Conservation (phyloP, 2,797 vertebrate species). For the Tinamus major region DNA sequence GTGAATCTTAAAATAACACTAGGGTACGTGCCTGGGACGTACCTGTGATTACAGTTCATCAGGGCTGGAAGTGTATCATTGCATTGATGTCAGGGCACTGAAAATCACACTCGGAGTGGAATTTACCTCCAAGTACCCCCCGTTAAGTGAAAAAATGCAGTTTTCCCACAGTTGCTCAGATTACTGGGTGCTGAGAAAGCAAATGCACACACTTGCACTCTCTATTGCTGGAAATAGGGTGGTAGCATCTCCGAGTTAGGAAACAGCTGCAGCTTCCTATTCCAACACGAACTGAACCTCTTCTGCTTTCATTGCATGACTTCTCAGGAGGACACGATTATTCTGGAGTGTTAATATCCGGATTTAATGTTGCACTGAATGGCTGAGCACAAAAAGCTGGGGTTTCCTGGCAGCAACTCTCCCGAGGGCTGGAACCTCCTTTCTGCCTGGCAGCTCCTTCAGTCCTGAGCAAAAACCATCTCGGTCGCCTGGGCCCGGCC, state of each 20-base stretch:
- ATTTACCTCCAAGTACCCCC: not conserved
- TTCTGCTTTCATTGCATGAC: conserved; percentile 69
- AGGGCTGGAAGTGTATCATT: not conserved
- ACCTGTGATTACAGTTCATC: not conserved
- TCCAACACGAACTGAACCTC: conserved; percentile 65
- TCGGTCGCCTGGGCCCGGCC: too few relatives aligned
- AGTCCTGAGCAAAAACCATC: not conserved
- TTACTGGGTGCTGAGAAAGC: not conserved
- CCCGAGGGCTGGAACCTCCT: not conserved
- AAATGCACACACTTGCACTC: not conserved
- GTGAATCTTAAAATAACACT: not conserved
- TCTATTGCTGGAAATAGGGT: not conserved
- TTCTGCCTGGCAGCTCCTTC: not conserved
- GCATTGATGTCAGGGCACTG: not conserved
- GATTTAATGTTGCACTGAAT: conserved; percentile 65
- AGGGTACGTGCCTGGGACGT: not conserved
- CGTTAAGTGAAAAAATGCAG: not conserved
- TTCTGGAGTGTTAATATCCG: conserved; percentile 69
- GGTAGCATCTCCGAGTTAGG: not conserved
- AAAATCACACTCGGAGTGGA: not conserved
- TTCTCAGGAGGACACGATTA: conserved; percentile 67
- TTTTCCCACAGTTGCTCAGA: not conserved
- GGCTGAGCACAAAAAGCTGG: conserved; percentile 43
- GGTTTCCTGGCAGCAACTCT: not conserved
- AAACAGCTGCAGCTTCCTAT: conserved; percentile 31